A percentile compares a stretch with the other conserved stretches of the same genome.
Evolutionary conservation across 1,140 invertebrate species (phyloP).

Genomic region (Sweltsa coloradensis): DNA sequence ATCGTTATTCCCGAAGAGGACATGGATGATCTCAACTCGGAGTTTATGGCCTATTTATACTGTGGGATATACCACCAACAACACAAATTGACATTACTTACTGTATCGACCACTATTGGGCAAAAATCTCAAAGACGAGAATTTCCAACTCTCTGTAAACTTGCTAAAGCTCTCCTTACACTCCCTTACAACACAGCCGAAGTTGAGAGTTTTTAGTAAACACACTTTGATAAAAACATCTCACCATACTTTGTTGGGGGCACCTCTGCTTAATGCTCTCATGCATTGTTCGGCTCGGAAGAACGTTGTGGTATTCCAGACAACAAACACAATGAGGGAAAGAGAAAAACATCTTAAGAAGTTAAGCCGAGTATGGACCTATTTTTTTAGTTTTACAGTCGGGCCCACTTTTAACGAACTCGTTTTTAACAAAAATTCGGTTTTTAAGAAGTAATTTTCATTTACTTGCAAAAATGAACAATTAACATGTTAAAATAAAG

Average conservation of each 20-base stretch:
- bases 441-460: no score
- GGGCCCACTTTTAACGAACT: no score
- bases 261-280: conserved; percentile 1
- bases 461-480: no score
- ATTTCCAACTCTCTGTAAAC: not conserved
- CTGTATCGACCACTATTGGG: not conserved
- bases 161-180: not conserved
- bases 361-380: no score
- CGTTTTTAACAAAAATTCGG: no score
- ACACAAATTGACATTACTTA: not conserved
- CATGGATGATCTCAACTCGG: not conserved
- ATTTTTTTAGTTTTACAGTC: no score
- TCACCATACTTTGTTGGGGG: not conserved
- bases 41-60: not conserved
- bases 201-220: not conserved
- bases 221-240: not conserved
- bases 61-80: not conserved
- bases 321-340: no score
- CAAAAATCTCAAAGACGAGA: not conserved
- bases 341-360: no score
- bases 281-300: no score
- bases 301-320: no score
- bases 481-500: no score
- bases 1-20: not conserved
- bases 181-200: not conserved